Base-by-base conservation (phyloP, 2,888 invertebrate genomes). In the Uropetala carovei region DNA sequence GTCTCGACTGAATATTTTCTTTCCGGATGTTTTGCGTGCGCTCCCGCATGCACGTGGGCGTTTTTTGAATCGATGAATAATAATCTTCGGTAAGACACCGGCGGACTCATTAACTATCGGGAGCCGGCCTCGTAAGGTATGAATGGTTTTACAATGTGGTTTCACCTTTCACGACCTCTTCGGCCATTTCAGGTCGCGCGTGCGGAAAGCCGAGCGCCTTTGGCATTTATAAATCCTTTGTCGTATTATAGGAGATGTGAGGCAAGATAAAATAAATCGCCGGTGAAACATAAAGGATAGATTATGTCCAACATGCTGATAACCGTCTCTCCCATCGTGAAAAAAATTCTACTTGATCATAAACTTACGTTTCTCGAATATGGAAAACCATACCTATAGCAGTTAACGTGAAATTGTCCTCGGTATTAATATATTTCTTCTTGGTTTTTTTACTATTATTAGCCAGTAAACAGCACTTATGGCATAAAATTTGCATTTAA, bases 1-100 rank as follows among this genome's bases (percentile, higher is more conserved):
- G 27, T 22, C 22, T 9, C 59, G 60, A 60, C 86, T 27, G 16
- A 68, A 68, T 22, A 68, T 68, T 68, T 68, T 68, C 68, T n/a
- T 68, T 68, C 68, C 64, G 64, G 68, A 68, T 68, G 68, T 22
- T 68, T 68, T 30, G 11, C 60, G 22, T 27, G 86, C n/a, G 16
- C 60, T 85, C 58, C 22, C 59, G 30, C 59, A 56, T 56, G n/a
- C 57, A 57, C 83, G 86, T 86, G 60, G 86, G 86, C 86, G 86
- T 58, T 10, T n/a, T 18, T 18, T 14, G 85, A 60, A 43, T 59
- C 30, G 60, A 86, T 86, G 86, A 64, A 86, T 86, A 64, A 86
- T 86, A 86, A 57, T 57, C 83, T 18, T 30, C 83, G 18, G 11
- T 27, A 57, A 86, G 27, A 86, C 27, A 57, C 27, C 30, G 16